Conservation (phyloP, 92 coral and sea anemone species). For the Palythoa grandiflora region DNA sequence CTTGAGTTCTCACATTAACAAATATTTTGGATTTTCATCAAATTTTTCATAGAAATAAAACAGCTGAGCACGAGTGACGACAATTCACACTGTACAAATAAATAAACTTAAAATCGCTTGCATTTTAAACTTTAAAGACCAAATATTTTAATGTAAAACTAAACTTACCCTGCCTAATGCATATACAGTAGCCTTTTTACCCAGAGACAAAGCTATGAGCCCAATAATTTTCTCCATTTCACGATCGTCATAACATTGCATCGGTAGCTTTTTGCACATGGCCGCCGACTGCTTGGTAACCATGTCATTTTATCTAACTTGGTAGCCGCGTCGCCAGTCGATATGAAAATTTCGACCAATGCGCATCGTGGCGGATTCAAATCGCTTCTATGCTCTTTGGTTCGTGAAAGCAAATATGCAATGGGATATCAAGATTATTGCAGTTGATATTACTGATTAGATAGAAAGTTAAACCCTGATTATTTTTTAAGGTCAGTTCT, state of each 20-base stretch:
- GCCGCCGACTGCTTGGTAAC: constrained; percentile 67
- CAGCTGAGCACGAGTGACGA: no score
- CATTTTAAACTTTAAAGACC: background rate
- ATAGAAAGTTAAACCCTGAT: no score
- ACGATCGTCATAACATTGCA: constrained; percentile 9
- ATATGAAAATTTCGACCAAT: constrained; percentile 56
- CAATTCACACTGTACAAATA: background rate
- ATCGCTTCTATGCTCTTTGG: no score
- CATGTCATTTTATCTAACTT: constrained; percentile 39
- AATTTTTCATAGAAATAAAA: no score
- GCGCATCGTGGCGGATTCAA: no score
- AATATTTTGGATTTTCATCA: no score
- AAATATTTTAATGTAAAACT: background rate
- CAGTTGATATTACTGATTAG: no score
- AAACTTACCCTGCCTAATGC: constrained; percentile 95
- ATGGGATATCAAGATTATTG: no score
- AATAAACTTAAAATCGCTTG: background rate
- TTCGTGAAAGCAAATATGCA: no score
- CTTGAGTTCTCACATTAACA: no score
- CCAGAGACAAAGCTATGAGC: constrained; percentile 91
- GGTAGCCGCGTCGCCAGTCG: background rate
- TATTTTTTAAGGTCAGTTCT: no score
- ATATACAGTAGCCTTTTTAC: constrained; percentile 96
- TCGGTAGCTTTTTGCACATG: constrained; percentile 45
- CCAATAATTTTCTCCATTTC: constrained; percentile 96